These are phyloP conservation scores for Galerucella pusilla DNA, from an alignment of 2,888 invertebrate genomes.

Conservation along the genomic window DNA sequence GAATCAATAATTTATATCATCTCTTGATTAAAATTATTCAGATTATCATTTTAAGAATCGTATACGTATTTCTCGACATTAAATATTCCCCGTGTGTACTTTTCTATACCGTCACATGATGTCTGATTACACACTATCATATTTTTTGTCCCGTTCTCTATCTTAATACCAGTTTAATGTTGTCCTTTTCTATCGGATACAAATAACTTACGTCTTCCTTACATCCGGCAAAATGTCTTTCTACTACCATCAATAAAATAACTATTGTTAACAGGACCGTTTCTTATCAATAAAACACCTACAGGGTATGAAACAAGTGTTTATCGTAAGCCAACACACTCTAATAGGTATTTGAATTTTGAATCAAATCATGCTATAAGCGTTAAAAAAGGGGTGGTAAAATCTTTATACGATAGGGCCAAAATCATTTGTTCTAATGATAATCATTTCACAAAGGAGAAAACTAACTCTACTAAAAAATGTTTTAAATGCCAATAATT, in stretches of 20 bases:
- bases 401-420: too few relatives aligned
- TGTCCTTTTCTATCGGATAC: conserved; percentile 63
- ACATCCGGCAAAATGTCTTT: conserved; percentile 62
- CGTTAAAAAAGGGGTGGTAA: too few relatives aligned
- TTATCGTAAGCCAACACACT: too few relatives aligned
- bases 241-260: conserved; percentile 57
- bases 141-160: conserved; percentile 62
- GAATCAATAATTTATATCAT: neutral
- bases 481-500: too few relatives aligned
- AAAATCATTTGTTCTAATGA: too few relatives aligned
- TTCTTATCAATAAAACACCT: neutral
- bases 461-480: too few relatives aligned
- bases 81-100: conserved; percentile 60
- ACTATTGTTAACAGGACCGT: conserved; percentile 48
- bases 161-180: conserved; percentile 45
- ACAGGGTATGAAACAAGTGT: too few relatives aligned
- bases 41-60: conserved; percentile 2
- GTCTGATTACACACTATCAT: conserved; percentile 66
- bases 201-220: conserved; percentile 64
- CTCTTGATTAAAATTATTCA: neutral
- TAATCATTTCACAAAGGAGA: too few relatives aligned
- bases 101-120: conserved; percentile 62
- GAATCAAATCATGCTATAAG: too few relatives aligned
- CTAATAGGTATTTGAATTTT: too few relatives aligned
- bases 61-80: conserved; percentile 19